phyloP scores from a whole-genome alignment of 2,113 vertebrate species.

The Rhineura floridana region DNA sequence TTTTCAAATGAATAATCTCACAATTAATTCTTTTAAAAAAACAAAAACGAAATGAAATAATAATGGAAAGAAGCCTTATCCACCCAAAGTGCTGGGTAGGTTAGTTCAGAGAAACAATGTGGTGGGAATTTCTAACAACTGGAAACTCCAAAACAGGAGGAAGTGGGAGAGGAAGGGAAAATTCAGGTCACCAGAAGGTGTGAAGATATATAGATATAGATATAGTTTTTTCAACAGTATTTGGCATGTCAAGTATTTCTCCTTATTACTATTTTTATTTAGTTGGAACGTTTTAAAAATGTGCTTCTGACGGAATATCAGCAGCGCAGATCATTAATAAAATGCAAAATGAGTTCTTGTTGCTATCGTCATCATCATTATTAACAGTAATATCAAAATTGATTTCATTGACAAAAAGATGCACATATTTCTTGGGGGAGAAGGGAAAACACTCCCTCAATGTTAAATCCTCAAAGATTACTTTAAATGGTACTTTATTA shows the following conservation, averaged over 20 bases:
- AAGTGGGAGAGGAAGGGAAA: constrained; percentile 31
- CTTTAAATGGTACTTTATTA: constrained; percentile 55
- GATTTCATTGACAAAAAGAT: constrained; percentile 52
- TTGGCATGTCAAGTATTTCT: constrained; percentile 64
- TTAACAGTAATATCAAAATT: constrained; percentile 58
- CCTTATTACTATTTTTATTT: constrained; percentile 45
- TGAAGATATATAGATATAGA: constrained; percentile 14
- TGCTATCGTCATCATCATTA: constrained; percentile 33
- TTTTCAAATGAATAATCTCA: not conserved
- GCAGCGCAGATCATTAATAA: constrained; percentile 54
- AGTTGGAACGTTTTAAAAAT: constrained; percentile 47
- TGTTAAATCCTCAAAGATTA: constrained; percentile 59
- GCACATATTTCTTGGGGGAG: constrained; percentile 46
- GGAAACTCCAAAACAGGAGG: constrained; percentile 54
- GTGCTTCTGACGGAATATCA: constrained; percentile 28
- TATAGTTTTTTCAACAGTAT: constrained; percentile 51
- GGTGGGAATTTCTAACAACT: not conserved
- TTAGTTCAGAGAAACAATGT: constrained; percentile 27
- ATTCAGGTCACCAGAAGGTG: constrained; percentile 51
- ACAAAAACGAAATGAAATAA: constrained; percentile 2
- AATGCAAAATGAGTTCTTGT: constrained; percentile 62
- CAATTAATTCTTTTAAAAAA: constrained; percentile 54
- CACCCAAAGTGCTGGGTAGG: constrained; percentile 48
- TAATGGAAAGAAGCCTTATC: constrained; percentile 49
- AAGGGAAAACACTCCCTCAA: constrained; percentile 57